Conservation (phyloP, 2,888 invertebrate genomes). For the Cheilosia vernalis region DNA sequence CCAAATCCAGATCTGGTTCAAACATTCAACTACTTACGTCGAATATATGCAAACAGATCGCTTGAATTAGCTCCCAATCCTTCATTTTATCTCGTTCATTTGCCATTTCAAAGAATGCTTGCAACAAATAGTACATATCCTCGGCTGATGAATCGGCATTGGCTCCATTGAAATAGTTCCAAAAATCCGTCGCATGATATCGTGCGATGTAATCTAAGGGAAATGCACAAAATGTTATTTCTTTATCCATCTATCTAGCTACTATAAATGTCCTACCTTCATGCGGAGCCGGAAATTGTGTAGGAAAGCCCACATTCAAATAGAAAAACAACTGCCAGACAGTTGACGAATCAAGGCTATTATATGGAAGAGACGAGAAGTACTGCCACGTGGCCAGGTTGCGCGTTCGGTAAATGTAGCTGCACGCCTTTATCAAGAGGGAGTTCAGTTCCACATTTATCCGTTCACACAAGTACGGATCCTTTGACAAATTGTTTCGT, state of each 20-base stretch:
- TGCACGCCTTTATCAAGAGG: slow-evolving; percentile 88
- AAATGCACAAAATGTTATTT: neutral
- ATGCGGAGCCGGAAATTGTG: slow-evolving; percentile 78
- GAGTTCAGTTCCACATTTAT: slow-evolving; percentile 90
- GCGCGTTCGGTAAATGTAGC: slow-evolving; percentile 88
- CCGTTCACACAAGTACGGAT: slow-evolving; percentile 84
- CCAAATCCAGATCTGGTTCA: too few species aligned
- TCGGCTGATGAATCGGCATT: slow-evolving; percentile 87
- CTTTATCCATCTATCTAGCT: neutral
- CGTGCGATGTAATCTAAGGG: slow-evolving; percentile 84
- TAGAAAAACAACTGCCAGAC: slow-evolving; percentile 88
- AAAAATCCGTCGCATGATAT: slow-evolving; percentile 83
- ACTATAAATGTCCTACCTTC: slow-evolving; percentile 69
- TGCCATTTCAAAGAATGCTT: slow-evolving; percentile 92
- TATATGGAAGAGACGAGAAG: slow-evolving; percentile 89
- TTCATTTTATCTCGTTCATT: slow-evolving; percentile 85
- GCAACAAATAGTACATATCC: slow-evolving; percentile 90
- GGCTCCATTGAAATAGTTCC: slow-evolving; percentile 87
- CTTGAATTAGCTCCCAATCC: slow-evolving; percentile 87
- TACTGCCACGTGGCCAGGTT: slow-evolving; percentile 92
- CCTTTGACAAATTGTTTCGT: slow-evolving; percentile 81
- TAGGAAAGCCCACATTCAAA: slow-evolving; percentile 85
- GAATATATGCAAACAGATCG: slow-evolving; percentile 88
- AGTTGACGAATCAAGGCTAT: slow-evolving; percentile 85
- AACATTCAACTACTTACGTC: slow-evolving; percentile 84